Evolutionary conservation across 2,888 invertebrate species (phyloP).

Genomic region (Apomyelois bistriatella): DNA sequence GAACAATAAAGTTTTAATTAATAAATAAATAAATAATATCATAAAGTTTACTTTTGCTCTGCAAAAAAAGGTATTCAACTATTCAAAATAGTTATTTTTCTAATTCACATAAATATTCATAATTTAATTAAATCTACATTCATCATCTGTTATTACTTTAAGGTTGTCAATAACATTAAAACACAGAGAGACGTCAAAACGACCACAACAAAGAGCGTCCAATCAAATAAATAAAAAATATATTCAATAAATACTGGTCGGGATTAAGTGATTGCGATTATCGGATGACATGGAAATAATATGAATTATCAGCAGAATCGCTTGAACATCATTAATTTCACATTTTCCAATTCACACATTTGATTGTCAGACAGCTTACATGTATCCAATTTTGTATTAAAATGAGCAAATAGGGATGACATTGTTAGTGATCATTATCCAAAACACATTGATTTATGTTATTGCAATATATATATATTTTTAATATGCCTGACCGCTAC

Average conservation of each 20-base stretch:
- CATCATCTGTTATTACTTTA: no score
- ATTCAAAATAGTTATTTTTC: no score
- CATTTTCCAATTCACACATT: constrained; percentile 9
- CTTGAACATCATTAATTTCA: constrained; percentile 6
- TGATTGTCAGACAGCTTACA: constrained; percentile 10
- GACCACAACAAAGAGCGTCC: neutral
- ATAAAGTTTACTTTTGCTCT: no score
- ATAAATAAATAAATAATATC: no score
- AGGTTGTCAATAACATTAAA: no score
- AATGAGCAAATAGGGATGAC: constrained; percentile 1
- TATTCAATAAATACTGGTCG: neutral
- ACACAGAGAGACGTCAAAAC: neutral
- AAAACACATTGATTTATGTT: constrained; percentile 13
- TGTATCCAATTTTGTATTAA: constrained; percentile 2
- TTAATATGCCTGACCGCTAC: no score
- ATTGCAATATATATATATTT: neutral
- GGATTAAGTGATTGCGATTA: neutral
- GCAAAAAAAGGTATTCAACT: no score
- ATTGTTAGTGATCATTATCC: constrained; percentile 10
- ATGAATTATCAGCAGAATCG: constrained; percentile 1
- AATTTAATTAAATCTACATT: no score
- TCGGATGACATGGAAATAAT: neutral
- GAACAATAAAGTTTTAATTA: no score
- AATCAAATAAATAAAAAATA: neutral
- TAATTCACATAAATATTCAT: no score